Conservation (phyloP, 2,888 invertebrate genomes). For the Pseudolycoriella hygida region DNA sequence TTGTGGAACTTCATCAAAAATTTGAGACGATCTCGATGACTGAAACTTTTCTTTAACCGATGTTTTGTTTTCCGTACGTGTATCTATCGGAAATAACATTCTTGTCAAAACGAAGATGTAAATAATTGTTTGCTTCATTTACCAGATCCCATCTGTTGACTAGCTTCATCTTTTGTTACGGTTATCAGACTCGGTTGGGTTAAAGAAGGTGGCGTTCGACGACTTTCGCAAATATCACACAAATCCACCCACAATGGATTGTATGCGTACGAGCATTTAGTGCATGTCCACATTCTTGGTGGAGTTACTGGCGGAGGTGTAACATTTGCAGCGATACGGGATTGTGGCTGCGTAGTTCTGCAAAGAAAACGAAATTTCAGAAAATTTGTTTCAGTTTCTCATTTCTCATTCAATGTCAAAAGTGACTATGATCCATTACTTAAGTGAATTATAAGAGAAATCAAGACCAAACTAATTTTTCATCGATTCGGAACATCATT, state of each 20-base stretch:
- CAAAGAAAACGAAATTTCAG: too few relatives aligned
- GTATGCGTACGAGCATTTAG: slow-evolving; percentile 75
- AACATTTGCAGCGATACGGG: not conserved
- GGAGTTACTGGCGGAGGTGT: slow-evolving; percentile 9
- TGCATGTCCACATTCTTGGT: slow-evolving; percentile 68
- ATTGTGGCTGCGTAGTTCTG: slow-evolving; percentile 5
- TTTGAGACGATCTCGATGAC: slow-evolving; percentile 14
- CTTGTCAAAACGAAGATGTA: too few relatives aligned
- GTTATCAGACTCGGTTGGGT: slow-evolving; percentile 53
- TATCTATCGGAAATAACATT: not conserved
- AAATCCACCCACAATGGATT: slow-evolving; percentile 62
- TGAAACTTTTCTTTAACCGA: slow-evolving; percentile 12
- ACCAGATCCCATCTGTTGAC: too few relatives aligned
- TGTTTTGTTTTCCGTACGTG: slow-evolving; percentile 4
- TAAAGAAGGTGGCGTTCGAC: slow-evolving; percentile 39
- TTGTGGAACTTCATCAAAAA: slow-evolving; percentile 19
- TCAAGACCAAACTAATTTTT: too few relatives aligned
- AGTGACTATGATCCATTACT: too few relatives aligned
- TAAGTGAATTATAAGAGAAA: too few relatives aligned
- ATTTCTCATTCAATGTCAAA: too few relatives aligned
- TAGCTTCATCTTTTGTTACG: slow-evolving; percentile 33
- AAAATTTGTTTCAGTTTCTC: too few relatives aligned
- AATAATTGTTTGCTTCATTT: too few relatives aligned
- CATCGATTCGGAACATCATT: too few relatives aligned
- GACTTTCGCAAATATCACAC: slow-evolving; percentile 68